Base-by-base conservation (phyloP, 2,797 vertebrate genomes). In the Mormyrus hasselquistii region DNA sequence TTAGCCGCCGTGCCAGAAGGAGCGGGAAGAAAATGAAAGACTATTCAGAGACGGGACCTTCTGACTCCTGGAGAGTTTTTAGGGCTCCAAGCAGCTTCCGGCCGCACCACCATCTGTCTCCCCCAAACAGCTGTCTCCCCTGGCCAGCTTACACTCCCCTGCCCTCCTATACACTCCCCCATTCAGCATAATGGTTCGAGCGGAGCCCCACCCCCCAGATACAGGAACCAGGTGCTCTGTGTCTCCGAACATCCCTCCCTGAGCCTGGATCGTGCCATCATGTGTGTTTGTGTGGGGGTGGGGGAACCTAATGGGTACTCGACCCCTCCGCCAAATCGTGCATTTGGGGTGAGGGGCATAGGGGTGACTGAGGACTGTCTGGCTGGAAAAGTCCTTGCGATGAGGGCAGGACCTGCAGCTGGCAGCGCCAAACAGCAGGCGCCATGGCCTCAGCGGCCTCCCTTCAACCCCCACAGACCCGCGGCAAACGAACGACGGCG, bases 101-200 rank as follows among this genome's bases (percentile, higher is more conserved):
- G 44, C 49, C 16, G 2, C 12, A 12, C 84, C 29, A 53, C 8
- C 82, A 50, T 89, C 34, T 85, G 47, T 89, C 83, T 73, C 25
- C 50, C 88, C 41, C 53, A 49, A 41, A 22, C 76, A 84, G 53
- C 52, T 88, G 73, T 44, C 52, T 88, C 76, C 25, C 16, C 88
- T 22, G 34, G 50, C 52, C 69, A 88, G 3, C 55, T 14, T 55
- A 84, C 4, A 49, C 53, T 19, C 4, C n/a, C 10, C 14, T 59
- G 52, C 34, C 88, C n/a, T 76, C 38, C 2, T 79, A 44, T 12
- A 79, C 8, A 79, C 16, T 41, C 73, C 34, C 38, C 65, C 38
- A 44, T 82, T 82, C 76, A 22, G 76, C 19, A 82, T 47, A 82
- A 82, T 82, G 76, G 41, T 41, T 82, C 0, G 19, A 47, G 38